phyloP scores from a whole-genome alignment of 2,113 vertebrate species.

The Globicephala melas region DNA sequence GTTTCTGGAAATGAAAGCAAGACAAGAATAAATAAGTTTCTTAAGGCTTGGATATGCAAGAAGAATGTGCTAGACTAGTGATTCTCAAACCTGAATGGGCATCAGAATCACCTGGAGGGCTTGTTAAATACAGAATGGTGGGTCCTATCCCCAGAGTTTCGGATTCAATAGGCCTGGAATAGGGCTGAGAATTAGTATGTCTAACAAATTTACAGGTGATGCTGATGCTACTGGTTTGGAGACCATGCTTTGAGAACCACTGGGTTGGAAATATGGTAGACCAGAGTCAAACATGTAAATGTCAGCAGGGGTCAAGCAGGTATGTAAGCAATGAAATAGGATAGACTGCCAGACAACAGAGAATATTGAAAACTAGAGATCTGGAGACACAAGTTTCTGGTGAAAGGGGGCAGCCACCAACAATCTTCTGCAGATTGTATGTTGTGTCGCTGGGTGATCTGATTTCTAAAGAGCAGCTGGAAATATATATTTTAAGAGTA shows the following conservation, averaged over 20 bases:
- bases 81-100: neutral
- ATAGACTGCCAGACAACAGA: neutral
- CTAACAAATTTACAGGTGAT: neutral
- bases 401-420: neutral
- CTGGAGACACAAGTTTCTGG: neutral
- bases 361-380: neutral
- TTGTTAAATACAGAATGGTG: neutral
- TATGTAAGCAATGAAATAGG: neutral
- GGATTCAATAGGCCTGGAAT: neutral
- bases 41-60: neutral
- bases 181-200: neutral
- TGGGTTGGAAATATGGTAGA: neutral
- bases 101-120: neutral
- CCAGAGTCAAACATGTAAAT: neutral
- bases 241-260: neutral
- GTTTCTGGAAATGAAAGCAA: neutral
- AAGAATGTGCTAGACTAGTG: neutral
- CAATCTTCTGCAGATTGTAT: neutral
- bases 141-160: neutral
- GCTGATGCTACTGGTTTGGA: neutral
- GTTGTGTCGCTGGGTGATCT: neutral
- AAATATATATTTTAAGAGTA: neutral
- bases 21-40: neutral
- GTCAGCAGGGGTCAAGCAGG: neutral
- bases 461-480: neutral